phyloP scores from a whole-genome alignment of 2,888 invertebrate genomes.

The Eumacrocentrus americanus region DNA sequence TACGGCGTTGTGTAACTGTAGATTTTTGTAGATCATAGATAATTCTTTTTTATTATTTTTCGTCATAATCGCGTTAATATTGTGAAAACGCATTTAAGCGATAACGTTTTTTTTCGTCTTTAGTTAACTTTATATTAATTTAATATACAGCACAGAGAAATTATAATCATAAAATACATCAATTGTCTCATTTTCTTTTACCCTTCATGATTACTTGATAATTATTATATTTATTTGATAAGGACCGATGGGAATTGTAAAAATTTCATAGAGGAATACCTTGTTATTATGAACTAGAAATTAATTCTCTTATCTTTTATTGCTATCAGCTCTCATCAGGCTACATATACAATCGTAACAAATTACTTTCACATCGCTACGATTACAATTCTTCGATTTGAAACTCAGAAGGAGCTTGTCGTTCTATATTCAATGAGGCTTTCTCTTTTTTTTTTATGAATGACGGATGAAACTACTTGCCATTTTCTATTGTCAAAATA shows the following conservation, averaged over 20 bases:
- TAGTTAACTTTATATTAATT: conserved; percentile 35
- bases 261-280: too few relatives aligned
- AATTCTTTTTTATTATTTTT: conserved; percentile 34
- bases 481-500: conserved; percentile 32
- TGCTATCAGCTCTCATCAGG: conserved; percentile 31
- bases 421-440: conserved; percentile 6
- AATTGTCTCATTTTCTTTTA: conserved; percentile 27
- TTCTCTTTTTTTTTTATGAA: background rate
- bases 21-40: conserved; percentile 45
- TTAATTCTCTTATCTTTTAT: conserved; percentile 28
- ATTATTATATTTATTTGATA: background rate
- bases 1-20: conserved; percentile 46
- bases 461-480: conserved; percentile 4
- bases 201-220: background rate
- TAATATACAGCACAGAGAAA: conserved; percentile 41
- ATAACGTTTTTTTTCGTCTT: conserved; percentile 24
- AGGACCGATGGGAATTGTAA: background rate
- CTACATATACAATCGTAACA: conserved; percentile 40
- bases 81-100: conserved; percentile 24
- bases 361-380: conserved; percentile 38
- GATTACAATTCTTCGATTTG: conserved; percentile 1
- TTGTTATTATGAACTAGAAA: conserved; percentile 6
- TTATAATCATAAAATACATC: conserved; percentile 38
- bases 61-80: conserved; percentile 18
- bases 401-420: conserved; percentile 18